Evolutionary conservation across 2,888 invertebrate species (phyloP), one percentile per base, ranked within the genome.

Genomic region (Stegophylla sp.): DNA sequence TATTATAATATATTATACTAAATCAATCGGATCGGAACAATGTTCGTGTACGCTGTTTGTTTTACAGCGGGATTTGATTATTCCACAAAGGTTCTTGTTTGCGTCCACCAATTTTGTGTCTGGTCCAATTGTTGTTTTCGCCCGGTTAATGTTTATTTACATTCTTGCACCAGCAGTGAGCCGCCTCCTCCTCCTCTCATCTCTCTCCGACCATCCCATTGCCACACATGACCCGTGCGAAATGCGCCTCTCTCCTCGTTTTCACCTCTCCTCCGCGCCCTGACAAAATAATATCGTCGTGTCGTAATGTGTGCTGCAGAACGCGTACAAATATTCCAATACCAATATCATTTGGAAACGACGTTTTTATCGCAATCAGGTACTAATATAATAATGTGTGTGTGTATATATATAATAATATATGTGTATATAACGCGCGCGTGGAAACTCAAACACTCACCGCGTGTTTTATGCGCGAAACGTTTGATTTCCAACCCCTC

Each of bases 11-110:
- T 59, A 34, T 48, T 48, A 48, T 63, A 74, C 59, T 77, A 77
- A 77, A 77, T 77, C 77, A 77, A 77, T 77, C 77, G 77, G 77
- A 45, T 69, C 74, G 69, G 67, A 77, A 77, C 77, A 77, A 69
- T 69, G 77, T 77, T 51, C 34, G 63, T 20, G n/a, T n/a, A n/a
- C 56, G 56, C 5, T 77, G 69, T 77, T 77, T 77, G 77, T 77
- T 77, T 69, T 67, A 34, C 69, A 12, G 56, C 48, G 28, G 53
- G 66, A 77, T 77, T 69, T 45, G 77, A 77, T 77, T 77, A 77
- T 77, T 77, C 69, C 59, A 69, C 69, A 77, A 77, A 77, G 77
- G 77, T 77, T 69, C 45, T 77, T 51, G 64, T 63, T 63, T 67
- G 77, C 53, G 59, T 28, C 48, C 59, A 43, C 66, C 69, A 51